Conservation (phyloP, 2,797 vertebrate species). For the Holocentrus rufus region DNA sequence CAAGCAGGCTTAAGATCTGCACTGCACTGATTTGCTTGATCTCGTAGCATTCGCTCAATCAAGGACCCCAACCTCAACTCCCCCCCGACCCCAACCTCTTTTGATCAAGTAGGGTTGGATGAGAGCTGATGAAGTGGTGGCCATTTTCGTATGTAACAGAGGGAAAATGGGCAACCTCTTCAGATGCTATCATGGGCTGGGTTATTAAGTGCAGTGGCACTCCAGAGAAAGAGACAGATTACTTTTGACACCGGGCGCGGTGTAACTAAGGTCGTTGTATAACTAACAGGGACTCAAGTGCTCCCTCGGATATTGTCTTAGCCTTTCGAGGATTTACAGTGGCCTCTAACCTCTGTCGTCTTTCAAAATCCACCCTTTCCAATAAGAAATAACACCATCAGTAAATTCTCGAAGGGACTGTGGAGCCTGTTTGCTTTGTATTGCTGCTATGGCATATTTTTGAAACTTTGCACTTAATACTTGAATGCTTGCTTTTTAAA, state of each 20-base stretch:
- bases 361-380: background rate
- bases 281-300: slow-evolving; percentile 43
- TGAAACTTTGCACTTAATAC: background rate
- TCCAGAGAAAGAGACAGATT: slow-evolving; percentile 59
- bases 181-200: slow-evolving; percentile 61
- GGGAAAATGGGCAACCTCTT: slow-evolving; percentile 58
- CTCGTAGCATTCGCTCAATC: slow-evolving; percentile 48
- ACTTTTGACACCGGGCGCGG: slow-evolving; percentile 45
- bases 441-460: slow-evolving; percentile 9
- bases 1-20: slow-evolving; percentile 21
- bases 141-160: slow-evolving; percentile 61
- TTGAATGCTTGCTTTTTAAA: slow-evolving; percentile 7
- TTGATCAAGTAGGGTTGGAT: slow-evolving; percentile 48
- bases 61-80: slow-evolving; percentile 46
- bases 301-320: slow-evolving; percentile 31
- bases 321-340: slow-evolving; percentile 7
- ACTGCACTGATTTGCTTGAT: slow-evolving; percentile 41
- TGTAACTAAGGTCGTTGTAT: slow-evolving; percentile 33
- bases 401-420: background rate
- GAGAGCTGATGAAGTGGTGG: slow-evolving; percentile 65
- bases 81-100: slow-evolving; percentile 28
- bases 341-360: background rate
- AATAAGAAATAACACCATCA: background rate
- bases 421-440: background rate
- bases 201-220: slow-evolving; percentile 64